Evolutionary conservation across 2,797 vertebrate species (phyloP), one percentile per base, ranked within the genome.

Genomic region (Scomberomorus guttatus): DNA sequence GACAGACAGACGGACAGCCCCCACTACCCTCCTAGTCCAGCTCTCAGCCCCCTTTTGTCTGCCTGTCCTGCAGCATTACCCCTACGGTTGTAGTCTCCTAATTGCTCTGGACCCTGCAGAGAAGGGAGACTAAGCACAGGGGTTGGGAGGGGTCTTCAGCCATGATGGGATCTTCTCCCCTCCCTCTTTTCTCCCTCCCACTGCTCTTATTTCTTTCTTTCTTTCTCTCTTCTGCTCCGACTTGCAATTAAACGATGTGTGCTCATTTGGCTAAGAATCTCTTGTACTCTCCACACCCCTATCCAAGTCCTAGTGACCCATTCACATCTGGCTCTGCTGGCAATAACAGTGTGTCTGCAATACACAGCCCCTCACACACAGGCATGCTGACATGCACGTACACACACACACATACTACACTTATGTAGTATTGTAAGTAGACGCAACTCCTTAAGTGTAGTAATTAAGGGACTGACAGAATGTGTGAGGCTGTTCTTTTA

Each of bases 31-130:
- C 72, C 80, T 48, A 75, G 90, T 84, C 84, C 82, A 55, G 72
- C 78, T 79, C 79, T 84, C 87, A 74, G 80, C 67, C 84, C 75
- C 72, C 89, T 93, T 94, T 95, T 96, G 94, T 95, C 84, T 89
- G 91, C 84, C 89, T 95, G 93, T 94, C 94, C 88, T 60, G 80
- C 85, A 94, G 90, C 90, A 94, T 95, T 94, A 95, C 87, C 82
- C 83, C 89, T 86, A 80, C 91, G 91, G 87, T 89, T 88, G 87
- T 92, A 85, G 82, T 74, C 84, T 90, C 90, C 92, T 95, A 95
- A 95, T 95, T 95, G 93, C 91, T 93, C 82, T 75, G 89, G 87
- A 90, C 83, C 89, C 93, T 81, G 90, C 88, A 77, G 92, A 87
- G 91, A 85, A 68, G 79, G 70, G 70, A 82, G 87, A 82, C 86